Percentiles rank a stretch among this genome's conserved stretches.
These are phyloP conservation scores for Hymenopus coronatus DNA, from an alignment of 2,888 invertebrate species.

Conservation along the genomic window DNA sequence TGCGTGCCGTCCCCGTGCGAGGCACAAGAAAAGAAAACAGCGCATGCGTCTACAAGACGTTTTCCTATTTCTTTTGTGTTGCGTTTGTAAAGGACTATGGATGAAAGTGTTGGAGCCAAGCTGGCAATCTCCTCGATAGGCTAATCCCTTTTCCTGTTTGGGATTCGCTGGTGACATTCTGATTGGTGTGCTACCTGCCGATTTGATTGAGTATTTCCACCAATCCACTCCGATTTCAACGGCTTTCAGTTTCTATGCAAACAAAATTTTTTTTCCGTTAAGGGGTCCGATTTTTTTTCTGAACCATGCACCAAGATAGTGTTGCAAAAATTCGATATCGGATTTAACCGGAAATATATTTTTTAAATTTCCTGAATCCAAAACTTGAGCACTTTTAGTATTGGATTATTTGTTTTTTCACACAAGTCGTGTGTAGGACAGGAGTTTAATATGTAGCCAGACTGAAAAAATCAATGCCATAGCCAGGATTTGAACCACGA, in stretches of 20 bases:
- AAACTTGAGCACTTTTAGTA: too few relatives aligned
- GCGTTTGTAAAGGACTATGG: neutral
- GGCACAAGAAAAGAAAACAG: neutral
- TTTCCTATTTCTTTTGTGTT: neutral
- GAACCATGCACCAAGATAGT: too few relatives aligned
- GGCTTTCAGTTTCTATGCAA: neutral
- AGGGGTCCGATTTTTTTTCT: neutral
- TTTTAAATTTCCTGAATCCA: too few relatives aligned
- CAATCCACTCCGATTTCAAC: conserved; percentile 3
- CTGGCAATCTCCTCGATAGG: neutral
- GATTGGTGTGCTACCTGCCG: conserved; percentile 23
- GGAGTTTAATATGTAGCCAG: too few relatives aligned
- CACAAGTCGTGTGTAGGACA: too few relatives aligned
- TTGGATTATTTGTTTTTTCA: too few relatives aligned
- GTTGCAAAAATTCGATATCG: too few relatives aligned
- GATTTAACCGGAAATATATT: too few relatives aligned
- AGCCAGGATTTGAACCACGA: too few relatives aligned
- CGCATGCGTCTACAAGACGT: neutral
- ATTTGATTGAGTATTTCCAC: conserved; percentile 12
- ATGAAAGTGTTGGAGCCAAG: neutral
- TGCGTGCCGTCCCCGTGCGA: neutral
- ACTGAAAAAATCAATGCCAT: too few relatives aligned
- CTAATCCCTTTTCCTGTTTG: neutral
- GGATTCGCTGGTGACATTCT: neutral
- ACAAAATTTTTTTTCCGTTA: neutral